A percentile compares a stretch with the other conserved stretches of the same genome.
phyloP scores from a whole-genome alignment of 2,888 invertebrate genomes.

The Andrena chrysosceles region DNA sequence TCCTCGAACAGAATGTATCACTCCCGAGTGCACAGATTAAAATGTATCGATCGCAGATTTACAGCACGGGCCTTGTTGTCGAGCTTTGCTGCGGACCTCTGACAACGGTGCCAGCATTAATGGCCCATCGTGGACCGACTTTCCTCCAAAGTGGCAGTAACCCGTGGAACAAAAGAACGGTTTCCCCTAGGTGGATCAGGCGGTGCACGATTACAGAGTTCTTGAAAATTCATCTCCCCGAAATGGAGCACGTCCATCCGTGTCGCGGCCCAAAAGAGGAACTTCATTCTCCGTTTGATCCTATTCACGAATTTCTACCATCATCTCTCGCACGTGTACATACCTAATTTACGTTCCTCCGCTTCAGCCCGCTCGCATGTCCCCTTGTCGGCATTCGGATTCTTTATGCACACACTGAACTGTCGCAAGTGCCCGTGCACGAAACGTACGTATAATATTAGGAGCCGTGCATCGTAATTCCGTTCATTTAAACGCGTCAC shows the following conservation, averaged over 20 bases:
- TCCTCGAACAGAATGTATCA: background rate
- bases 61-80: background rate
- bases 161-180: background rate
- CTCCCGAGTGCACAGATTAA: conserved; percentile 35
- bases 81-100: background rate
- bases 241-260: conserved; percentile 13
- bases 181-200: background rate
- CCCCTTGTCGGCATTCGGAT: background rate
- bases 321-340: background rate
- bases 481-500: background rate
- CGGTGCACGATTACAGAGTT: conserved; percentile 14
- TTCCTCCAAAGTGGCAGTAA: background rate
- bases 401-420: conserved; percentile 10
- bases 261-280: background rate
- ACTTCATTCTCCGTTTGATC: conserved; percentile 19
- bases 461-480: background rate
- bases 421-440: background rate
- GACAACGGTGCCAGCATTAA: conserved; percentile 15
- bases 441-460: too few relatives aligned
- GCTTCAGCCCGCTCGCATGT: background rate
- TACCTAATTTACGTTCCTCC: conserved; percentile 34
- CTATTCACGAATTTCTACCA: conserved; percentile 28
- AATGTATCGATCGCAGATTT: conserved; percentile 56
- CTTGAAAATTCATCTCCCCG: conserved; percentile 30
- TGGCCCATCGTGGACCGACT: conserved; percentile 4